Base-by-base conservation (phyloP, 2,113 vertebrate genomes). In the Limanda limanda region DNA sequence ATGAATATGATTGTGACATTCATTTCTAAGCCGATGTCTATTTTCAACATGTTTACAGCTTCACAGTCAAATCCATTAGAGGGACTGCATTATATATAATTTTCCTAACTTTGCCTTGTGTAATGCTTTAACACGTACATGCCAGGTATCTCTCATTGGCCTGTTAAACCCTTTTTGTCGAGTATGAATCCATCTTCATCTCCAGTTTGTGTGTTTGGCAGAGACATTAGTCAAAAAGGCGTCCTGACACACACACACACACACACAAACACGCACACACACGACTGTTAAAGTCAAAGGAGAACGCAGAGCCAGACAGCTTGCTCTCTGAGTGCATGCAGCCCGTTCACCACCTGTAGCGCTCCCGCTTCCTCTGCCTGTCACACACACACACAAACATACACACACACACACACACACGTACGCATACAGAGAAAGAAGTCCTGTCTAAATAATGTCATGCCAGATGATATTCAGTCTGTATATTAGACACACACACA, bases 371-470 rank as follows among this genome's bases (percentile, higher is more conserved):
- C 58, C 59, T 59, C 55, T 75, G 27, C 21, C 51, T 40, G 23
- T n/a, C 61, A 60, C 76, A 63, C 40, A 42, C 40, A 12, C 40
- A 42, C 40, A 12, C 40, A 67, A 0, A 27, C 25, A 27, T 3
- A 27, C n/a, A n/a, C n/a, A n/a, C n/a, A n/a, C n/a, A n/a, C n/a
- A n/a, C n/a, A n/a, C n/a, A n/a, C 25, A 27, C 25, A 27, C 3
- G 4, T 18, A 45, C 48, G 60, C 25, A 37, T 37, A 10, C 8
- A 37, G 35, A 37, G 35, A 37, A 37, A 10, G 35, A 86, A 71
- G 74, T 61, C 75, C 80, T 89, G 91, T 88, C 92, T 83, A 79
- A 83, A 91, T 90, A 91, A 92, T 92, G 79, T 89, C 85, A 88
- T 84, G 91, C 87, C 85, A 76, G 65, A 80, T 86, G 64, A 54